Base-by-base conservation (phyloP, 2,888 invertebrate genomes). In the Stictocephala bisonia region DNA sequence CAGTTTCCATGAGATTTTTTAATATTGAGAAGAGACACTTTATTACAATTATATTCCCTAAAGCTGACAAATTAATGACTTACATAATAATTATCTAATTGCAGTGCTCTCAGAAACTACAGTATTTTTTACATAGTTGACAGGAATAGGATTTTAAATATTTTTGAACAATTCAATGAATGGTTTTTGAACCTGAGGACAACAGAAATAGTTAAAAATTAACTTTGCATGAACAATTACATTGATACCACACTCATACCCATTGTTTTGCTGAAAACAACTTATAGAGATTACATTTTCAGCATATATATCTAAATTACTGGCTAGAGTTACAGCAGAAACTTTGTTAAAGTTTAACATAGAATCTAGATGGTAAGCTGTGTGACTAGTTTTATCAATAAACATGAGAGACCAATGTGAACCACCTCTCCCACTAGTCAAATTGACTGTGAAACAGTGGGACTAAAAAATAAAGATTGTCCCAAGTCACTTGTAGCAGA, bases 361-460 rank as follows among this genome's bases (percentile, higher is more conserved):
- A 11, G 51, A 51, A 51, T 51, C 51, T 11, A 51, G 26, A 27
- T 51, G 51, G 24, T 51, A 51, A 51, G 51, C 26, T n/a, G 13
- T n/a, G 24, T 24, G 24, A 2, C 26, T 22, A 18, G 6, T 51
- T 51, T 51, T 51, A 15, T 51, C 51, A 3, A 51, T 13, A 24
- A 51, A 51, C 11, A 51, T 50, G 3, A 51, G 26, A 51, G 51
- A 22, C 51, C 26, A 51, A n/a, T 51, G 26, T 4, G 51, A 24
- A 24, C 51, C 51, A 24, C 24, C 20, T 4, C 26, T n/a, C 9
- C 51, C 51, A 22, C 50, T 50, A 4, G 18, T 2, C 11, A 1
- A 11, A 51, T 24, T 24, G 27, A 20, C 7, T 24, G 26, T 24
- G 51, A 51, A 51, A 24, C 51, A 24, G 51, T n/a, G 3, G 51